phyloP scores from a whole-genome alignment of 2,888 invertebrate genomes.

The Hirudinaria manillensis region DNA sequence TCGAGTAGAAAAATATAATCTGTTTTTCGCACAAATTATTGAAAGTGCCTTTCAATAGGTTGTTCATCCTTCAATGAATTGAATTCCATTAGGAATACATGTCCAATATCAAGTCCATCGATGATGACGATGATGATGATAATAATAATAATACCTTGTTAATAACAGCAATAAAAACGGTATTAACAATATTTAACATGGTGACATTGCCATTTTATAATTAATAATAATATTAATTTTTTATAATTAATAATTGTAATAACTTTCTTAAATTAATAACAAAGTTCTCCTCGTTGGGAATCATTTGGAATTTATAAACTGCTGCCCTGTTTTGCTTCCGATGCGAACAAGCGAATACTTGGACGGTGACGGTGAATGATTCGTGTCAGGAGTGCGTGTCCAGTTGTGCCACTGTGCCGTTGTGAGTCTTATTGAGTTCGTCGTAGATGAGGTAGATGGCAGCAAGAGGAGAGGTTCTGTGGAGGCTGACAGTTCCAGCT shows the following conservation, averaged over 20 bases:
- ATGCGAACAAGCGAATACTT: too few relatives aligned
- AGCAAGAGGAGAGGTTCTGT: constrained; percentile 24
- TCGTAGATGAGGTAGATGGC: constrained; percentile 26
- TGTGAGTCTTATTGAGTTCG: constrained; percentile 9
- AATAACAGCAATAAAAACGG: constrained; percentile 14
- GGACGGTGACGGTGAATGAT: too few relatives aligned
- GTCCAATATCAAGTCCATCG: too few relatives aligned
- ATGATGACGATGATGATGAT: neutral
- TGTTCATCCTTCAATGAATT: too few relatives aligned
- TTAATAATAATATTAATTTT: neutral
- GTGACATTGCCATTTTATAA: neutral
- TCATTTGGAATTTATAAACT: too few relatives aligned
- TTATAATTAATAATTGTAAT: neutral
- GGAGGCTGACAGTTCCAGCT: constrained; percentile 17
- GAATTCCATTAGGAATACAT: too few relatives aligned
- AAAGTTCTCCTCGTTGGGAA: neutral
- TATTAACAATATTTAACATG: constrained; percentile 2
- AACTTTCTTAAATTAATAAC: neutral
- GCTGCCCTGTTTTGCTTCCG: too few relatives aligned
- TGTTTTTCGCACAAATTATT: too few relatives aligned
- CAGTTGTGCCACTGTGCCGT: too few relatives aligned
- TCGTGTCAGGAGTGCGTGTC: too few relatives aligned
- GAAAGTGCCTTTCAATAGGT: too few relatives aligned
- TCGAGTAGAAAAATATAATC: too few relatives aligned
- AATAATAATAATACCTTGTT: neutral